Evolutionary conservation across 2,888 invertebrate genomes (phyloP).

Genomic region (Linyphia triangularis): DNA sequence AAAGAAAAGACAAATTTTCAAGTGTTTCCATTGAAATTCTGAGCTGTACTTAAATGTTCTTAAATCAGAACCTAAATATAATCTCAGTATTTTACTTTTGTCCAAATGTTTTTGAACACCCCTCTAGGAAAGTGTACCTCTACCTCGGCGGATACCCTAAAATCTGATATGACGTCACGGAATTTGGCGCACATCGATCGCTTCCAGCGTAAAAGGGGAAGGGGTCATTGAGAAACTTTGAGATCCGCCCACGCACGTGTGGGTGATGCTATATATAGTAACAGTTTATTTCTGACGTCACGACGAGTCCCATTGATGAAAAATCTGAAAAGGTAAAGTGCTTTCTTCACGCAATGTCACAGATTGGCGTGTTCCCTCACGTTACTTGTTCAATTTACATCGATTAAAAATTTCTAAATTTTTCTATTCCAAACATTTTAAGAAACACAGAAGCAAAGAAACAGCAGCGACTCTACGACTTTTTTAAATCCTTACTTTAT

Average conservation of each 20-base stretch:
- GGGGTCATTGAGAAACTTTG: conserved; percentile 68
- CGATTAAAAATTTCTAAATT: too few relatives aligned
- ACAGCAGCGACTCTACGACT: too few relatives aligned
- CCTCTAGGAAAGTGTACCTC: neutral
- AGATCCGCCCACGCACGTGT: conserved; percentile 43
- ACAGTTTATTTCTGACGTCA: conserved; percentile 50
- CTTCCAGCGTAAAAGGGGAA: conserved; percentile 59
- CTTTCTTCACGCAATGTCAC: neutral
- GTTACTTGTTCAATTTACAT: too few relatives aligned
- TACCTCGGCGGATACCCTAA: neutral
- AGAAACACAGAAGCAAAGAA: too few relatives aligned
- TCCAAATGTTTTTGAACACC: neutral
- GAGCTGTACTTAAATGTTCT: too few relatives aligned
- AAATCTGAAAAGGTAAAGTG: conserved; percentile 16
- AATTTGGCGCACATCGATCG: conserved; percentile 54
- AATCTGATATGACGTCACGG: conserved; percentile 24
- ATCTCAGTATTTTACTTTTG: too few relatives aligned
- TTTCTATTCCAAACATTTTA: too few relatives aligned
- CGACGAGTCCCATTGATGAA: conserved; percentile 59
- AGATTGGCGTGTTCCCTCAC: neutral
- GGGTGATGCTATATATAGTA: conserved; percentile 59
- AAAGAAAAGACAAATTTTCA: too few relatives aligned
- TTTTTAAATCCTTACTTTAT: too few relatives aligned
- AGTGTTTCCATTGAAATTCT: too few relatives aligned
- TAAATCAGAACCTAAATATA: too few relatives aligned